These are phyloP conservation scores for Lucifuga dentata DNA, from an alignment of 2,113 vertebrate genomes.

Conservation along the genomic window DNA sequence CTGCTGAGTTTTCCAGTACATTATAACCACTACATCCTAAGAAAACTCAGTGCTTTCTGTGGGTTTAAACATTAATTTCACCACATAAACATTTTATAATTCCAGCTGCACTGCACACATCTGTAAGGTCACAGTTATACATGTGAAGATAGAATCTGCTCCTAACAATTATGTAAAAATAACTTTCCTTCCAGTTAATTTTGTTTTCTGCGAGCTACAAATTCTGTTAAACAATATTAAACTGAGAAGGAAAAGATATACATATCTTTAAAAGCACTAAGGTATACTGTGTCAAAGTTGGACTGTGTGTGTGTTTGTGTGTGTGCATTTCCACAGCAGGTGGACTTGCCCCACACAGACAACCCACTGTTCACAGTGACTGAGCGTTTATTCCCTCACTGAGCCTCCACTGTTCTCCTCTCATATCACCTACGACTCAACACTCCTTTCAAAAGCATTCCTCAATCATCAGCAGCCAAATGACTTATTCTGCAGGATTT, in stretches of 20 bases:
- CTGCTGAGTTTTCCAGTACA: too few species aligned
- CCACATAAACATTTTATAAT: too few species aligned
- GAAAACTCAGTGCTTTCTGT: too few species aligned
- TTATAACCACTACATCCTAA: too few species aligned
- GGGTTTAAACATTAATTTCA: too few species aligned
- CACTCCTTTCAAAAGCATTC: conserved; percentile 56
- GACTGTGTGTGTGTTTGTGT: conserved; percentile 30
- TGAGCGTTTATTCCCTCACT: conserved; percentile 66
- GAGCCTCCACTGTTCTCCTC: conserved; percentile 64
- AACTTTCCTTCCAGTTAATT: too few species aligned
- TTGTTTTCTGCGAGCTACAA: neutral
- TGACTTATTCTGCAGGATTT: conserved; percentile 23
- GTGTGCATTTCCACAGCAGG: conserved; percentile 57
- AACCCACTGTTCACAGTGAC: conserved; percentile 78
- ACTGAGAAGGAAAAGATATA: neutral
- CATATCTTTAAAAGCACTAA: conserved; percentile 27
- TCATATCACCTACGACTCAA: conserved; percentile 41
- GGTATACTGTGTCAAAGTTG: conserved; percentile 46
- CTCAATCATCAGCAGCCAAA: conserved; percentile 60
- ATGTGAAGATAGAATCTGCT: too few species aligned
- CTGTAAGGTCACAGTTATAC: too few species aligned
- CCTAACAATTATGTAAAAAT: too few species aligned
- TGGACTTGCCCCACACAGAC: conserved; percentile 79
- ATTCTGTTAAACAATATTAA: conserved; percentile 3
- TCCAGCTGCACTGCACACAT: too few species aligned